Base-by-base conservation (phyloP, 2,113 vertebrate genomes). In the Pteropus alecto region DNA sequence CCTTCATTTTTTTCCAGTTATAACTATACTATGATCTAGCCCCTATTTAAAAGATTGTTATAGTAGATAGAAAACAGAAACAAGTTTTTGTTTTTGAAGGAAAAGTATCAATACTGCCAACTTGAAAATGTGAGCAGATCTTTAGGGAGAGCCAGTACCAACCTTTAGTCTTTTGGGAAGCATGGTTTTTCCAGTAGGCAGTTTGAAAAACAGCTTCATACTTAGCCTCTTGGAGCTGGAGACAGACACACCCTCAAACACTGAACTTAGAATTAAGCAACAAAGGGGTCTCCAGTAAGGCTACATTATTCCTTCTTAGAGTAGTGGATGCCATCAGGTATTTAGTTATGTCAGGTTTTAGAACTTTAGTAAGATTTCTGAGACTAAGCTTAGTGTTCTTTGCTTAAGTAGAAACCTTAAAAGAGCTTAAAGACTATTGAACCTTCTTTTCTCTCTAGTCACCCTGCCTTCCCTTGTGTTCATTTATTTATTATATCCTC, bases 11-110 rank as follows among this genome's bases (percentile, higher is more conserved):
- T 81, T 88, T 22, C 33, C 67, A 85, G 35, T 63, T 10, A 0
- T 15, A 15, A 48, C 38, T 63, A 7, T 93, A 15, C 63, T 82
- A 76, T 79, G 51, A 43, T 90, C 71, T 74, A n/a, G 46, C 61
- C 78, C 79, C 26, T 1, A 0, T 84, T 83, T 90, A 35, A 91
- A 82, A 54, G 51, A 77, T 56, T 1, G 16, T 67, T 46, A 1
- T 30, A 83, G 56, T 82, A 94, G 83, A 56, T 67, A 54, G 61
- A 8, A 76, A 60, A 26, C 35, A 94, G 65, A 87, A 90, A 56
- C 58, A 33, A 87, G 58, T 77, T 33, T 92, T 84, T n/a, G 30
- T 87, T 97, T 96, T 65, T 73, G 86, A 97, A 94, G 88, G n/a
- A 41, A 58, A 95, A 79, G 19, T 92, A 24, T 30, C 28, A 97